These are phyloP conservation scores for Isotomurus palustris DNA, from an alignment of 2,888 invertebrate genomes.

Conservation along the genomic window DNA sequence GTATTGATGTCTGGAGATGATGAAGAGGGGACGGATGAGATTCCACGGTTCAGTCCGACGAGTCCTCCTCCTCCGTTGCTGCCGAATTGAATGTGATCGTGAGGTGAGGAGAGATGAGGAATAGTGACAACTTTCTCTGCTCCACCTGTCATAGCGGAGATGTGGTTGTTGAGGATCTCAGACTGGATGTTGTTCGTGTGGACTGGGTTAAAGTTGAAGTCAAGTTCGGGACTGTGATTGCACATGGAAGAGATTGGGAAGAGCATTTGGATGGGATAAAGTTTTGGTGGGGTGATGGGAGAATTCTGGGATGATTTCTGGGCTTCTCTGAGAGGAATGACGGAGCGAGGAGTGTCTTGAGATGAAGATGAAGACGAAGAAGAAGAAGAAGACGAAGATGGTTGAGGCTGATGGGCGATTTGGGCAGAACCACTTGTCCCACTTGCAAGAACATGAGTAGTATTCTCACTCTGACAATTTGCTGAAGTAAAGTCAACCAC, in stretches of 20 bases:
- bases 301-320: too few species aligned
- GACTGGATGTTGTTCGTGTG: constrained; percentile 18
- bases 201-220: constrained; percentile 17
- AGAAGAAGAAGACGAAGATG: too few species aligned
- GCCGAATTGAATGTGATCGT: constrained; percentile 11
- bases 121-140: constrained; percentile 30
- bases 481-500: constrained; percentile 24
- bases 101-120: constrained; percentile 13
- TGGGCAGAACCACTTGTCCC: constrained; percentile 2
- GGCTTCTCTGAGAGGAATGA: neutral
- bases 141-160: constrained; percentile 24
- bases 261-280: constrained; percentile 46
- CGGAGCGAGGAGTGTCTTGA: too few species aligned
- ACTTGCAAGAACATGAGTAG: constrained; percentile 1
- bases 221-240: constrained; percentile 15
- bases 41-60: constrained; percentile 12
- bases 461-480: constrained; percentile 25
- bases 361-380: too few species aligned
- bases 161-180: constrained; percentile 31
- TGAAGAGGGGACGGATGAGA: constrained; percentile 5
- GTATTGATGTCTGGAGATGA: constrained; percentile 3
- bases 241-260: constrained; percentile 53
- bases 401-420: constrained; percentile 6
- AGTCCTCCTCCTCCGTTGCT: constrained; percentile 6
- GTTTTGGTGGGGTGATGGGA: neutral